Percentiles rank a stretch among this genome's conserved stretches.
Evolutionary conservation across 2,888 invertebrate species (phyloP).

Genomic region (Amblyteles armatorius): DNA sequence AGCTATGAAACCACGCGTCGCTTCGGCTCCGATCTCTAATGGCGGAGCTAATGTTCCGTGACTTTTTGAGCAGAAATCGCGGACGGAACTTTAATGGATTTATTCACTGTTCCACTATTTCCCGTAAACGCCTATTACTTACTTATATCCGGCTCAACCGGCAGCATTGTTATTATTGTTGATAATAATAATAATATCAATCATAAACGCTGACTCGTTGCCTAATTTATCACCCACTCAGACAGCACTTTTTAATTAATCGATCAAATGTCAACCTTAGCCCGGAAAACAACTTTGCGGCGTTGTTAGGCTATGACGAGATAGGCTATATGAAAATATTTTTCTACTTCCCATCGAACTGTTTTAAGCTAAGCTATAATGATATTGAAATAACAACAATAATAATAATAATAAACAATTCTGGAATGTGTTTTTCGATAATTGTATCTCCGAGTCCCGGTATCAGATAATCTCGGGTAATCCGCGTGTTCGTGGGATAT

Average conservation of each 20-base stretch:
- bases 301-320: too few relatives aligned
- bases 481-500: slow-evolving; percentile 40
- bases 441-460: slow-evolving; percentile 4
- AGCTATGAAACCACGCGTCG: slow-evolving; percentile 19
- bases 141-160: not conserved
- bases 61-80: not conserved
- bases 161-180: too few relatives aligned
- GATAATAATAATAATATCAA: too few relatives aligned
- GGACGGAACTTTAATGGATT: not conserved
- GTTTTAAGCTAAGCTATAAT: too few relatives aligned
- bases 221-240: too few relatives aligned
- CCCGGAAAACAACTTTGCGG: too few relatives aligned
- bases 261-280: too few relatives aligned
- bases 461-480: slow-evolving; percentile 18
- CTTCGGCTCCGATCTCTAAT: not conserved
- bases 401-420: not conserved
- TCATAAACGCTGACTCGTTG: too few relatives aligned
- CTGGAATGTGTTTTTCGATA: not conserved
- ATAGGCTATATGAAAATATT: too few relatives aligned
- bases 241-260: too few relatives aligned
- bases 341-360: too few relatives aligned
- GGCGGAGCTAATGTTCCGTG: not conserved
- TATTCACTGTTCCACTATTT: not conserved
- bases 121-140: not conserved
- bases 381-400: not conserved